Percentiles rank a stretch among this genome's conserved stretches.
phyloP scores from a whole-genome alignment of 2,888 invertebrate genomes.

The Acheta domesticus region DNA sequence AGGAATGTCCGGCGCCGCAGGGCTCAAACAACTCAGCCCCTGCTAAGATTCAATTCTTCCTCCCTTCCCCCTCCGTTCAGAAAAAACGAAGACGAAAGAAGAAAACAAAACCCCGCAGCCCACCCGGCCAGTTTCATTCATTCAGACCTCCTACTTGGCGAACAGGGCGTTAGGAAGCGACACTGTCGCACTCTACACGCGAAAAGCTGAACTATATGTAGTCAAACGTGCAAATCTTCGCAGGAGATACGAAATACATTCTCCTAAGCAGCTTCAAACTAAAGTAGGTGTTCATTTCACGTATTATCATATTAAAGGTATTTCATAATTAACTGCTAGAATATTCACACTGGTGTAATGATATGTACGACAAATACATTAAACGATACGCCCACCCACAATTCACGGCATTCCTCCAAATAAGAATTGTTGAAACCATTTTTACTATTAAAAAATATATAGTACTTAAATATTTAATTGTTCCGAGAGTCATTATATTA shows the following conservation, averaged over 20 bases:
- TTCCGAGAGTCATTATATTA: too few species aligned
- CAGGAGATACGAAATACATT: not conserved
- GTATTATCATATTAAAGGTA: too few species aligned
- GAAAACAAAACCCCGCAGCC: conserved; percentile 27
- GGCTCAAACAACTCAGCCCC: conserved; percentile 43
- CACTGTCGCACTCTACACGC: conserved; percentile 39
- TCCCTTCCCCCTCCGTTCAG: conserved; percentile 40
- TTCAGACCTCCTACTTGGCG: conserved; percentile 56
- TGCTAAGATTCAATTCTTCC: conserved; percentile 35
- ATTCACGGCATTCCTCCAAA: too few species aligned
- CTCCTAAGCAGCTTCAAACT: too few species aligned
- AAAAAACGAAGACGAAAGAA: conserved; percentile 18
- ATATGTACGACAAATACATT: too few species aligned
- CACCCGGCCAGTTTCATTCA: conserved; percentile 50
- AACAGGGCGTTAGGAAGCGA: conserved; percentile 40
- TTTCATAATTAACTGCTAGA: too few species aligned
- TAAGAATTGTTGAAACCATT: too few species aligned
- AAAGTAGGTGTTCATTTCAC: too few species aligned
- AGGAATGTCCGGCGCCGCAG: conserved; percentile 59
- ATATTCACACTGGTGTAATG: too few species aligned
- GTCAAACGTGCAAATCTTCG: not conserved
- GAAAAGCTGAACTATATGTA: not conserved
- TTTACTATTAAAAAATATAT: too few species aligned
- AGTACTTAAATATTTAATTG: too few species aligned
- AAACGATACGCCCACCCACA: too few species aligned